Evolutionary conservation across 2,113 vertebrate species (phyloP).

Genomic region (Dasyprocta punctata): DNA sequence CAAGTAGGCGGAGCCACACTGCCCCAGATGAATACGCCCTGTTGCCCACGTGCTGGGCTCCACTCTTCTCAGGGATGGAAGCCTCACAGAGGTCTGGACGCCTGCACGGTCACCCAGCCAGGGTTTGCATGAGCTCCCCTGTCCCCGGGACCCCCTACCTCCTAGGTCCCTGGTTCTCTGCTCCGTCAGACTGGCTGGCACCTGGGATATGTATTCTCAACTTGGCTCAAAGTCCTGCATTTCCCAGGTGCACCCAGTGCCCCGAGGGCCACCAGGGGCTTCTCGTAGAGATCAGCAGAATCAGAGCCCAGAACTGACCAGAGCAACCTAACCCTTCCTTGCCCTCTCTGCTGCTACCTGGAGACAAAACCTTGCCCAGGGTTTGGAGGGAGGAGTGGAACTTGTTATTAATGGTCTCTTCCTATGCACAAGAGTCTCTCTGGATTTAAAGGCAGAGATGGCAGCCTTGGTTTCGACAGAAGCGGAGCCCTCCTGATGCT

Average conservation of each 20-base stretch:
- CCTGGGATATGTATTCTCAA: not conserved
- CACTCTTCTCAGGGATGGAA: not conserved
- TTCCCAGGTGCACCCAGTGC: not conserved
- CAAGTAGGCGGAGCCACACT: not conserved
- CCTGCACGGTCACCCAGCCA: not conserved
- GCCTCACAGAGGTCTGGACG: not conserved
- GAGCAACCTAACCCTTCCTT: not conserved
- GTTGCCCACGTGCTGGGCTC: not conserved
- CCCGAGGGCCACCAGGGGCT: not conserved
- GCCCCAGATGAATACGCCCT: too few species aligned
- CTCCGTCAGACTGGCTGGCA: rapidly evolving
- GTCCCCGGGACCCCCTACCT: rapidly evolving
- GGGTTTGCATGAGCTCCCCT: not conserved
- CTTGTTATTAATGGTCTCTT: rapidly evolving
- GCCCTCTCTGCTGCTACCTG: rapidly evolving
- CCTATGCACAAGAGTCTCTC: rapidly evolving
- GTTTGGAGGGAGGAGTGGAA: rapidly evolving
- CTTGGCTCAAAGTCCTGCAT: rapidly evolving
- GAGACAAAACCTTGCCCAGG: too few species aligned
- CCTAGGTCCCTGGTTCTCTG: too few species aligned
- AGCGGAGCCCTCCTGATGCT: rapidly evolving
- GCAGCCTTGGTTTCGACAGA: too few species aligned
- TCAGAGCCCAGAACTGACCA: not conserved
- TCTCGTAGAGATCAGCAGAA: not conserved
- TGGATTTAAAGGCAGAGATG: not conserved